These are phyloP conservation scores for Agapornis canus DNA, from an alignment of 2,797 vertebrate genomes.

Conservation along the genomic window DNA sequence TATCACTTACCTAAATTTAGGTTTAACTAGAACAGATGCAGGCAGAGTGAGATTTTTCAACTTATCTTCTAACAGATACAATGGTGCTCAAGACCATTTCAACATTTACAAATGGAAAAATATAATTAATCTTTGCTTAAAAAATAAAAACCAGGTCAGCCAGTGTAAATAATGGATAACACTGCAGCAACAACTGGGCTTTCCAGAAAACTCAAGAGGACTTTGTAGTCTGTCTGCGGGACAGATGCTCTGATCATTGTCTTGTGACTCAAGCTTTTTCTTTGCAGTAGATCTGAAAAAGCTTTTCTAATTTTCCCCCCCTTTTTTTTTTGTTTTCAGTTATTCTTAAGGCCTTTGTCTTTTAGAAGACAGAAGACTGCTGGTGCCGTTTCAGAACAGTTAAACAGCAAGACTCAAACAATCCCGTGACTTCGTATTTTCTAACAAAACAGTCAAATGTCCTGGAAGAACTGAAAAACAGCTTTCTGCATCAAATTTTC, in stretches of 20 bases:
- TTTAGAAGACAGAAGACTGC: not conserved
- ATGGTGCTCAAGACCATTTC: not conserved
- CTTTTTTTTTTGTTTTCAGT: not conserved
- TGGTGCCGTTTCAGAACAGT: not conserved
- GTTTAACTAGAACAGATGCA: not conserved
- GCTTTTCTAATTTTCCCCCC: not conserved
- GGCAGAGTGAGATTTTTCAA: not conserved
- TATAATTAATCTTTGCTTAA: not conserved
- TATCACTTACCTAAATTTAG: not conserved
- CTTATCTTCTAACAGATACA: not conserved
- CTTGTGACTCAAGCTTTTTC: not conserved
- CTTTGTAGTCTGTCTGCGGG: fast-evolving
- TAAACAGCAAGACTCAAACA: not conserved
- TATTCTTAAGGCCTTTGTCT: not conserved
- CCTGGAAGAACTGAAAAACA: not conserved
- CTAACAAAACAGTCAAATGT: not conserved
- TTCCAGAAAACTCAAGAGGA: not conserved
- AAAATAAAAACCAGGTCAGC: not conserved
- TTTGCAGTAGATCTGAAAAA: not conserved
- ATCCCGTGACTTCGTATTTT: not conserved
- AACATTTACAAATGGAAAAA: not conserved
- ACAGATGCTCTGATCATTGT: not conserved
- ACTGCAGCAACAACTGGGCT: not conserved
- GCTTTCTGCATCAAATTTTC: not conserved
- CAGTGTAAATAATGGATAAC: not conserved